Evolutionary conservation across 2,113 vertebrate genomes (phyloP).

Genomic region (Coryphaenoides rupestris): DNA sequence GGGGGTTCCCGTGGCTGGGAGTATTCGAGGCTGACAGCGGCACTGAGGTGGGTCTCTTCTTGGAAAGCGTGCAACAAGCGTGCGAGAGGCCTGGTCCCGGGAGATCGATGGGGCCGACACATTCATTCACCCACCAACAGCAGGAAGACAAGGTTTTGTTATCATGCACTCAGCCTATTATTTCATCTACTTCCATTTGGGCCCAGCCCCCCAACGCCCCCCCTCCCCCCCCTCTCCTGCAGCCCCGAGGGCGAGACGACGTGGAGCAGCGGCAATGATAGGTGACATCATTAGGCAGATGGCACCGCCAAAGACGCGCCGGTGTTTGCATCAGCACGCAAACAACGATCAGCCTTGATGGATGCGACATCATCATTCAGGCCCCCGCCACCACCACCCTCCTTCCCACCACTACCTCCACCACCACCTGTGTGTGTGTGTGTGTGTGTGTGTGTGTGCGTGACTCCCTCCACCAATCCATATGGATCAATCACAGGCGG

Average conservation of each 20-base stretch:
- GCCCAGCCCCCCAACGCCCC: not conserved
- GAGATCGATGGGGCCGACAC: constrained; percentile 36
- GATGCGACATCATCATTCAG: not conserved
- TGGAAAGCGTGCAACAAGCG: not conserved
- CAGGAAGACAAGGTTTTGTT: constrained; percentile 16
- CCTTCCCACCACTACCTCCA: too few relatives aligned
- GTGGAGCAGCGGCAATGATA: not conserved
- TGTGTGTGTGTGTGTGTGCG: too few relatives aligned
- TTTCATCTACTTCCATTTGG: constrained; percentile 17
- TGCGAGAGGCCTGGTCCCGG: too few relatives aligned
- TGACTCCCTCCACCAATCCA: too few relatives aligned
- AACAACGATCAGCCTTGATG: not conserved
- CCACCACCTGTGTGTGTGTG: too few relatives aligned
- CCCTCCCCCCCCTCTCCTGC: not conserved
- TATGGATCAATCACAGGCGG: too few relatives aligned
- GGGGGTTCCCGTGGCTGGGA: constrained; percentile 23
- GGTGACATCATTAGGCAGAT: not conserved
- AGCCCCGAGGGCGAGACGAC: not conserved
- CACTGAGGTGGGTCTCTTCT: constrained; percentile 7
- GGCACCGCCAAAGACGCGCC: constrained; percentile 6
- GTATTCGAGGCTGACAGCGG: constrained; percentile 24
- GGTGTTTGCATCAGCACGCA: constrained; percentile 9
- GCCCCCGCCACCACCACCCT: too few relatives aligned
- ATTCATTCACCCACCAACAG: constrained; percentile 1
- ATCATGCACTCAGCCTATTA: constrained; percentile 14